Conservation (phyloP, 1,140 invertebrate genomes). For the Mya arenaria region DNA sequence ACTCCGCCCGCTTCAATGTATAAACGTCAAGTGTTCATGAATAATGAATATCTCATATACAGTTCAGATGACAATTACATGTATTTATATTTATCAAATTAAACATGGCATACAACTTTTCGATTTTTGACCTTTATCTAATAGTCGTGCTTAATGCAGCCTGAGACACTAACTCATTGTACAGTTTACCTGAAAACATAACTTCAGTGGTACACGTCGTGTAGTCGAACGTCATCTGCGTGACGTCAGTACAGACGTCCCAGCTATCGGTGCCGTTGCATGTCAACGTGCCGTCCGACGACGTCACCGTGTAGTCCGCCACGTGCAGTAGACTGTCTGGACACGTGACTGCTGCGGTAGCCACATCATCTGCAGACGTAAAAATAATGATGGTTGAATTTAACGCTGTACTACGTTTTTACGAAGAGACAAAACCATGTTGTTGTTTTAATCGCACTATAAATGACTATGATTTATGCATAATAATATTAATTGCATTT, state of each 20-base stretch:
- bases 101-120: neutral
- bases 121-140: neutral
- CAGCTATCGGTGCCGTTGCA: conserved; percentile 22
- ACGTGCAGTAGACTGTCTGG: conserved; percentile 31
- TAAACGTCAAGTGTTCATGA: neutral
- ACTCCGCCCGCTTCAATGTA: conserved; percentile 1
- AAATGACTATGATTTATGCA: neutral
- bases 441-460: neutral
- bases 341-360: conserved; percentile 24
- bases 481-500: neutral
- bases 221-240: conserved; percentile 30
- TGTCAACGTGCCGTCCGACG: neutral
- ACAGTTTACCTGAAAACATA: conserved; percentile 44
- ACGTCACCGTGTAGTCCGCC: conserved; percentile 14
- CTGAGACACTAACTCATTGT: too few species aligned
- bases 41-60: too few species aligned
- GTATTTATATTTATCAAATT: neutral
- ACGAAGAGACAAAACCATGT: neutral
- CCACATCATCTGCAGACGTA: conserved; percentile 14
- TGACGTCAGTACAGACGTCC: conserved; percentile 41
- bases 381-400: neutral
- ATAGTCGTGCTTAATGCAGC: too few species aligned
- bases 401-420: neutral
- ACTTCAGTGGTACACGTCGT: conserved; percentile 25
- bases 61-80: neutral